Evolutionary conservation across 1,140 invertebrate genomes (phyloP), one percentile per base, ranked within the genome.

Genomic region (Drosophila nikananu): DNA sequence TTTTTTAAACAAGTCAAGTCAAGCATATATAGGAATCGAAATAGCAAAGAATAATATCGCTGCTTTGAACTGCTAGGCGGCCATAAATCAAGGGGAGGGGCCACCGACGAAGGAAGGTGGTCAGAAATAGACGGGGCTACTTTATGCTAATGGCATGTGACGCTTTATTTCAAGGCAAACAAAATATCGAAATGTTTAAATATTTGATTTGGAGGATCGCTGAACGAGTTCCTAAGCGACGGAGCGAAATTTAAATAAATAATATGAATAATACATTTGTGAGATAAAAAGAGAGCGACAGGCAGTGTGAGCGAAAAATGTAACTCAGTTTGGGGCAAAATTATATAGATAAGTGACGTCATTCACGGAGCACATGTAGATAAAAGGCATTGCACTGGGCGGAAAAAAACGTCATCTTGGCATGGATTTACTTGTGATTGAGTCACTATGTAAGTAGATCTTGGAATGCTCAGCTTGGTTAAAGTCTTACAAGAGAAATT

Each of bases 81-180:
- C 30, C 77, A 87, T 86, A 70, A 80, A 75, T 51, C 60, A 61
- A 2, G 25, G 41, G 51, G 15, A 46, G 52, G 19, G 49, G 60
- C 30, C n/a, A 30, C 25, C 30, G n/a, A 10, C 12, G 7, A 39
- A 39, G 52, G 46, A 21, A 41, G 44, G 37, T 61, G 61, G 41
- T 65, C 60, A 25, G 49, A 87, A 87, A 87, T 87, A 87, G 86
- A 70, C 41, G 46, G 7, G 51, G 78, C 65, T 84, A 78, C 73
- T 89, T 90, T 90, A 89, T 89, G 84, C 81, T 87, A 89, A 87
- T 87, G 84, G 81, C 78, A 84, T 81, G 67, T 67, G 77, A 78
- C 81, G 73, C 66, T 67, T 86, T 51, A 57, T 58, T 66, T 52
- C 81, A 87, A 87, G 81, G 84, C 84, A 83, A 72, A 58, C 67